Evolutionary conservation across 92 coral and sea anemone genomes (phyloP).

Genomic region (Galaxea fascicularis): DNA sequence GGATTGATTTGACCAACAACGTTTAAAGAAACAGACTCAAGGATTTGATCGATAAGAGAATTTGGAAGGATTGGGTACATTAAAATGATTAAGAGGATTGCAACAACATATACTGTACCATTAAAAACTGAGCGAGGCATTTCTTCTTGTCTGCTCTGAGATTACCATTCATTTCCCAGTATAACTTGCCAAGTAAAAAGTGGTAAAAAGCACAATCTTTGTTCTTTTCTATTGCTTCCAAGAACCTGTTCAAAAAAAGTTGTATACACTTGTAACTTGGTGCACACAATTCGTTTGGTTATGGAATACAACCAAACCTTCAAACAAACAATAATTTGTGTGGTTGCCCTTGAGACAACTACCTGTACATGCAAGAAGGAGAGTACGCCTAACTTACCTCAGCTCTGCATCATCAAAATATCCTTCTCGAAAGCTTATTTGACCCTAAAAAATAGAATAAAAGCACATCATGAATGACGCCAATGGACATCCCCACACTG

Average conservation of each 20-base stretch:
- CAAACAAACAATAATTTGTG: not conserved
- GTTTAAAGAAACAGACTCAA: no score
- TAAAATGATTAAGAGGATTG: not conserved
- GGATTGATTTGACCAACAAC: not conserved
- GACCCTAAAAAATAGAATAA: conserved; percentile 61
- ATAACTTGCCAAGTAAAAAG: conserved; percentile 87
- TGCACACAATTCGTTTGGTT: not conserved
- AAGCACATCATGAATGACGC: not conserved
- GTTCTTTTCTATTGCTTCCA: conserved; percentile 78
- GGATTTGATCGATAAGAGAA: not conserved
- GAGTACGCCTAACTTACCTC: conserved; percentile 61
- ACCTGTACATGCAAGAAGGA: not conserved
- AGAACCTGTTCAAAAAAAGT: conserved; percentile 61
- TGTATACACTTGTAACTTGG: no score
- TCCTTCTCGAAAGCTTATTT: conserved; percentile 80
- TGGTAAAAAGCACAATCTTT: conserved; percentile 75
- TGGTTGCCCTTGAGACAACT: no score
- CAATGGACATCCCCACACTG: not conserved
- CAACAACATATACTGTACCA: conserved; percentile 51
- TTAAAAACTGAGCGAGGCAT: conserved; percentile 84
- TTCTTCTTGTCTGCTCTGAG: conserved; percentile 87
- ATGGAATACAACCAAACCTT: not conserved
- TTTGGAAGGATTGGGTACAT: not conserved
- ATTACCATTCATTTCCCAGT: conserved; percentile 96
- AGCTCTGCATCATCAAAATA: conserved; percentile 88